Evolutionary conservation across 2,113 vertebrate genomes (phyloP).

Genomic region (Gallinago jamesoni): DNA sequence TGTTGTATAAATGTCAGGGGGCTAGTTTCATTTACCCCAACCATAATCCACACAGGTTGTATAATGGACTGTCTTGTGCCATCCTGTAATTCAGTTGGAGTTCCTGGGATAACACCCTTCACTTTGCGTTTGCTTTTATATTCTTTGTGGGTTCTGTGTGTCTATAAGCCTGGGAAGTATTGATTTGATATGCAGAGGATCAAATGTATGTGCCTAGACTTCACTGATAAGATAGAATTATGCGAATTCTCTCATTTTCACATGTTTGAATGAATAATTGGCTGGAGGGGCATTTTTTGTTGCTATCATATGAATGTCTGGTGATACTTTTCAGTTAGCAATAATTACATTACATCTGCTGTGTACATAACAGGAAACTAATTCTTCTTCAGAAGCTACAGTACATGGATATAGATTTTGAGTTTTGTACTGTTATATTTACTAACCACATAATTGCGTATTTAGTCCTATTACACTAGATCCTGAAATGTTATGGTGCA

Average conservation of each 20-base stretch:
- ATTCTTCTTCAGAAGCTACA: not conserved
- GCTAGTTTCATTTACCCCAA: not conserved
- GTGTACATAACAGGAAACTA: constrained; percentile 16
- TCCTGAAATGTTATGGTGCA: constrained; percentile 20
- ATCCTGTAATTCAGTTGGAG: not conserved
- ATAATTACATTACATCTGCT: constrained; percentile 68
- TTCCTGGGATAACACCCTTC: not conserved
- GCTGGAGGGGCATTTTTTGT: constrained; percentile 30
- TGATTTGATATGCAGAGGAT: not conserved
- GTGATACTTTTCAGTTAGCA: constrained; percentile 29
- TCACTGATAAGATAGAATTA: constrained; percentile 5
- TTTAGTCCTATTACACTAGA: not conserved
- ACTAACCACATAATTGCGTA: constrained; percentile 33
- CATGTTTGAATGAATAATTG: constrained; percentile 4
- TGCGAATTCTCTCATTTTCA: constrained; percentile 19
- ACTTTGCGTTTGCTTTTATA: not conserved
- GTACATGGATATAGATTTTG: not conserved
- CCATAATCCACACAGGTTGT: not conserved
- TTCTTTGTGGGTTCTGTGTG: not conserved
- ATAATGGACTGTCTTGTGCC: not conserved
- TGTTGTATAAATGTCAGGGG: not conserved
- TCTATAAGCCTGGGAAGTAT: not conserved
- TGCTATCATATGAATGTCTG: not conserved
- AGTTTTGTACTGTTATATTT: constrained; percentile 23
- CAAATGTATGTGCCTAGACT: not conserved